Evolutionary conservation across 1,140 invertebrate species (phyloP), one percentile per base, ranked within the genome.

Genomic region (Harpegnathos saltator): DNA sequence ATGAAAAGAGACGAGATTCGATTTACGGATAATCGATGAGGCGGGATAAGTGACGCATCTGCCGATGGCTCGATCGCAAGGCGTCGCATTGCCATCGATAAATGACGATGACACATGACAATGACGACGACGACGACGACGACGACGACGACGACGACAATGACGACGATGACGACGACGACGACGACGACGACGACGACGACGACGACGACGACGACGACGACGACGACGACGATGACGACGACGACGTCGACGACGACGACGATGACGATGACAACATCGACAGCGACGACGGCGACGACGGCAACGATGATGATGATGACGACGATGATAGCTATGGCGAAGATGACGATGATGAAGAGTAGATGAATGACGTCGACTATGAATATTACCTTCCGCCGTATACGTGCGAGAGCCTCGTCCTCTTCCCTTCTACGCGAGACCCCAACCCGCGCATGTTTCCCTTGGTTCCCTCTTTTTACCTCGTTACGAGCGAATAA

Each of bases 401-500:
- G 58, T 22, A 50, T 72, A 83, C 77, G 71, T 82, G 44, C 58
- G 74, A 74, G 33, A 24, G 50, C 19, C n/a, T 24, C 48, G 17
- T 44, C 38, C 44, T 22, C 50, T 19, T 65, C 59, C 66, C 15
- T 48, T 80, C 48, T 38, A 56, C 26, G 24, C 12, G 26, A 80
- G 54, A 26, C 61, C 48, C 44, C 68, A n/a, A 63, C 61, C 33
- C 58, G 78, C 66, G 54, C 58, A 73, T 62, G 54, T 50, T 19
- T 1, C 68, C 26, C 56, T 50, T 73, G 63, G 38, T 44, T 44
- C 54, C 26, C 24, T 83, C 73, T 82, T 89, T 82, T 77, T 87
- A 87, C 63, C 88, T 93, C 89, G 89, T 92, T 92, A 92, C 86
- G 85, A 83, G 90, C 71, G 84, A 91, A 92, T 92, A 92, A 93